Percentiles rank a stretch among this genome's conserved stretches.
Evolutionary conservation across 37 sponge, comb jelly and placozoan genomes (phyloP).

Genomic region (Spongilla lacustris): DNA sequence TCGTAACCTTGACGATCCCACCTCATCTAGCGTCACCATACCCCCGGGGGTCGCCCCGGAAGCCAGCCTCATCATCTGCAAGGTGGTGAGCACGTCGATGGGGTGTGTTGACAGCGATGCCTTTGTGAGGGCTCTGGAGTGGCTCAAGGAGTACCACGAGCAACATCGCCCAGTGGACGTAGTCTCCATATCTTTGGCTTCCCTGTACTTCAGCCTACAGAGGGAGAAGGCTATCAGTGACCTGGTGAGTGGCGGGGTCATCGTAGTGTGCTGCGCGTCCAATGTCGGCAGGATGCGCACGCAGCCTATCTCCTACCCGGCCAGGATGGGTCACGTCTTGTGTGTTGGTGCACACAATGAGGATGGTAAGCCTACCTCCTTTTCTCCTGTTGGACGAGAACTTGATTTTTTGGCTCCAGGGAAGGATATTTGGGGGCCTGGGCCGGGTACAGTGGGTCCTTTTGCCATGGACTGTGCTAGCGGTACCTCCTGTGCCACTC

Average conservation of each 20-base stretch:
- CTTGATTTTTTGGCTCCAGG: slow-evolving; percentile 65
- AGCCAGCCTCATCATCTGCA: slow-evolving; percentile 51
- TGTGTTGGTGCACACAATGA: slow-evolving; percentile 59
- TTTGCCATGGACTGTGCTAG: slow-evolving; percentile 51
- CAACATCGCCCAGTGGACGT: slow-evolving; percentile 30
- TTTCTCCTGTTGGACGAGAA: slow-evolving; percentile 64
- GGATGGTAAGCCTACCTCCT: slow-evolving; percentile 57
- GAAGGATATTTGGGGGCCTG: slow-evolving; percentile 47
- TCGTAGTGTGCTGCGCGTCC: slow-evolving; percentile 59
- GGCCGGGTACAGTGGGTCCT: slow-evolving; percentile 22
- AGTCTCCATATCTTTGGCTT: slow-evolving; percentile 51
- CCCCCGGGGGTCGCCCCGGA: slow-evolving; percentile 56
- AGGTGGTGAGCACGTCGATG: slow-evolving; percentile 30
- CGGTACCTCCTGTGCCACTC: slow-evolving; percentile 69
- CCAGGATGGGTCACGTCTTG: slow-evolving; percentile 61
- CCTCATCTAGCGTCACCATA: slow-evolving; percentile 5
- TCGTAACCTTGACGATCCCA: background rate
- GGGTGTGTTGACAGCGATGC: slow-evolving; percentile 32
- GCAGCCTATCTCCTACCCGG: slow-evolving; percentile 58
- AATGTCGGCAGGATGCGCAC: slow-evolving; percentile 39
- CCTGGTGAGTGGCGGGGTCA: slow-evolving; percentile 9
- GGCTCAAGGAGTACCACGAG: slow-evolving; percentile 20
- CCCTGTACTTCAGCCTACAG: slow-evolving; percentile 20
- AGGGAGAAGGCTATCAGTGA: slow-evolving; percentile 40
- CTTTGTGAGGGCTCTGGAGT: slow-evolving; percentile 35